Base-by-base conservation (phyloP, 2,797 vertebrate genomes). In the Pogonophryne albipinna region DNA sequence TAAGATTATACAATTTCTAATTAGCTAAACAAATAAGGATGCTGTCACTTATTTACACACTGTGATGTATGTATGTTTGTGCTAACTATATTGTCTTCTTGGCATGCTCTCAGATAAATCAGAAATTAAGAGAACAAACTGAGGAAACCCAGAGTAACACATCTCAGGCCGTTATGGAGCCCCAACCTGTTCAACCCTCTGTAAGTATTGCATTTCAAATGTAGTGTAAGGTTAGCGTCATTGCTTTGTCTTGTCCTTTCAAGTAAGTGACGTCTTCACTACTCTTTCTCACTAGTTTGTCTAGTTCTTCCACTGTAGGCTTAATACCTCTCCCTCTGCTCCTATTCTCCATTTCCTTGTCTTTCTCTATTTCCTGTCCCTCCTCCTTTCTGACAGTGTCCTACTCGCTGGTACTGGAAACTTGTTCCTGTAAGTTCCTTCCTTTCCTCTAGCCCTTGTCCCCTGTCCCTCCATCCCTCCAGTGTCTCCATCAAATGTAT, bases 351-450 rank as follows among this genome's bases (percentile, higher is more conserved):
- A 69, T 93, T 90, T 95, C 76, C 80, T 73, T 87, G 78, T 86
- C 82, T 84, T 79, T 89, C 76, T 87, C 76, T 91, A 51, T 91
- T 87, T 78, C 78, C 77, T 86, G 57, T 86, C 60, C 80, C 83
- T 63, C 59, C 85, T 91, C 71, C 87, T 89, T 69, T 91, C 85
- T 87, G 79, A 91, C 93, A 95, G 95, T 96, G 95, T 94, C 94
- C 95, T 78, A 95, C 94, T 87, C 93, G 93, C 90, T 96, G 95
- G 95, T 96, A 96, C 92, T 96, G 95, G 95, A 96, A 96, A 92
- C 95, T 96, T 94, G 94, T 96, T 92, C 95, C 95, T 95, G 95
- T 96, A 96, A 96, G 95, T 94, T 93, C 91, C 76, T 70, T 89
- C 82, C 84, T 90, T 92, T 88, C 80, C 88, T 87, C 89, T 90